Evolutionary conservation across 2,113 vertebrate genomes (phyloP).

Genomic region (Urocolius indicus): DNA sequence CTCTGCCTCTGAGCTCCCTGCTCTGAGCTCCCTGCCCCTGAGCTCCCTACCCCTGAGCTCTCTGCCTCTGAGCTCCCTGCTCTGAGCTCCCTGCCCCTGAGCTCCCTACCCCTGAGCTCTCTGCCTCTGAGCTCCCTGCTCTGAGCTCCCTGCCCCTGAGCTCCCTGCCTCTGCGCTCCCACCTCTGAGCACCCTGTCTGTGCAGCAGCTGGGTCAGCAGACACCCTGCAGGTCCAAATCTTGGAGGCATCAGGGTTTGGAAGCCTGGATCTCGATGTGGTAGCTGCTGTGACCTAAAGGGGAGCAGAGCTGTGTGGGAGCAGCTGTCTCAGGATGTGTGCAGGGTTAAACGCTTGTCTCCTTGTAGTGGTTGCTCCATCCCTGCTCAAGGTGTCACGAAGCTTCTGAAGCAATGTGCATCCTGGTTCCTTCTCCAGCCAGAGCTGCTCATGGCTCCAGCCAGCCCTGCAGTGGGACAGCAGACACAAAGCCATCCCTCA

Average conservation of each 20-base stretch:
- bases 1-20: too few species aligned
- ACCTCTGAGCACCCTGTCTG: neutral
- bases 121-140: too few species aligned
- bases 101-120: too few species aligned
- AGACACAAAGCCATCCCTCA: neutral
- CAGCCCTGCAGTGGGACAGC: neutral
- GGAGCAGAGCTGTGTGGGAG: neutral
- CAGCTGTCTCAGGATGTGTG: rapidly evolving
- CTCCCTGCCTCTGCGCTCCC: too few species aligned
- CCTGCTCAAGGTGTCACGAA: neutral
- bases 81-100: too few species aligned
- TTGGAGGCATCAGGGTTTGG: neutral
- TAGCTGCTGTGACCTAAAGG: neutral
- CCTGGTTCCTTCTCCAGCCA: neutral
- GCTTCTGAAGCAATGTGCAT: neutral
- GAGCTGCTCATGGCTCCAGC: neutral
- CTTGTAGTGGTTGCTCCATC: too few species aligned
- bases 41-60: too few species aligned
- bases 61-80: too few species aligned
- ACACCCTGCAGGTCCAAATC: neutral
- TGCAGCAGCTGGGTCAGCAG: neutral
- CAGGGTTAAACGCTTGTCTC: too few species aligned
- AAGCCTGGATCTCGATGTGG: rapidly evolving
- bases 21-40: too few species aligned
- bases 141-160: too few species aligned